phyloP scores from a whole-genome alignment of 2,888 invertebrate species.

The Ornithoptera alexandrae region DNA sequence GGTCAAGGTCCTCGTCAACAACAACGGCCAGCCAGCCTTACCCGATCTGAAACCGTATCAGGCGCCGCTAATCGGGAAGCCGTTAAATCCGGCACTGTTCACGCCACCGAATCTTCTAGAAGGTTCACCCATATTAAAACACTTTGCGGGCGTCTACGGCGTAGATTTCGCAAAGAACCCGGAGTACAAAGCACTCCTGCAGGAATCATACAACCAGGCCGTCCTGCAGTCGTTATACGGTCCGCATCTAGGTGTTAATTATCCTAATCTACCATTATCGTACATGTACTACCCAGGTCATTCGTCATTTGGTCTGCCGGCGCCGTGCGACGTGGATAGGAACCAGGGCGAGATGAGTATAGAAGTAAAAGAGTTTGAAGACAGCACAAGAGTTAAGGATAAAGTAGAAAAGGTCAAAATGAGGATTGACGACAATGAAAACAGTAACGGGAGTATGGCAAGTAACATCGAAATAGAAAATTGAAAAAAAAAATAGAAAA shows the following conservation, averaged over 20 bases:
- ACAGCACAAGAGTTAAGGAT: constrained; percentile 51
- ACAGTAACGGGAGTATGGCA: constrained; percentile 74
- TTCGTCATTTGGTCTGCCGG: constrained; percentile 60
- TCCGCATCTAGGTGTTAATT: constrained; percentile 71
- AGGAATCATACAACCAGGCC: constrained; percentile 75
- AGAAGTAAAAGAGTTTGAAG: constrained; percentile 47
- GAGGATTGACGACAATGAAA: constrained; percentile 62
- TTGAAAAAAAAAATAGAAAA: constrained; percentile 40
- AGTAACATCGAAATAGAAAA: constrained; percentile 77
- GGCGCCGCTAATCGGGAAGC: constrained; percentile 58
- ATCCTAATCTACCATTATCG: constrained; percentile 66
- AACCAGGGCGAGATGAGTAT: constrained; percentile 51
- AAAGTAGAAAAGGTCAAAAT: constrained; percentile 54
- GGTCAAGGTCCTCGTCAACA: constrained; percentile 93
- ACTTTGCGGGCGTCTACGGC: constrained; percentile 74
- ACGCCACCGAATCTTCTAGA: constrained; percentile 61
- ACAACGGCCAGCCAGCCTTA: constrained; percentile 82
- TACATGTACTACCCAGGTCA: constrained; percentile 76
- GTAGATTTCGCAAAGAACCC: constrained; percentile 74
- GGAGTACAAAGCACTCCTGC: constrained; percentile 70
- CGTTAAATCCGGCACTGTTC: constrained; percentile 62
- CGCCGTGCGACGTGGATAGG: constrained; percentile 64
- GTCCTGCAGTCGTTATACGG: constrained; percentile 73
- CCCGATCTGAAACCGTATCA: constrained; percentile 66
- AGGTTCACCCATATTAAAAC: constrained; percentile 71